Conservation (phyloP, 35 echinoderm and acorn worm species). For the Strongylocentrotus purpuratus region DNA sequence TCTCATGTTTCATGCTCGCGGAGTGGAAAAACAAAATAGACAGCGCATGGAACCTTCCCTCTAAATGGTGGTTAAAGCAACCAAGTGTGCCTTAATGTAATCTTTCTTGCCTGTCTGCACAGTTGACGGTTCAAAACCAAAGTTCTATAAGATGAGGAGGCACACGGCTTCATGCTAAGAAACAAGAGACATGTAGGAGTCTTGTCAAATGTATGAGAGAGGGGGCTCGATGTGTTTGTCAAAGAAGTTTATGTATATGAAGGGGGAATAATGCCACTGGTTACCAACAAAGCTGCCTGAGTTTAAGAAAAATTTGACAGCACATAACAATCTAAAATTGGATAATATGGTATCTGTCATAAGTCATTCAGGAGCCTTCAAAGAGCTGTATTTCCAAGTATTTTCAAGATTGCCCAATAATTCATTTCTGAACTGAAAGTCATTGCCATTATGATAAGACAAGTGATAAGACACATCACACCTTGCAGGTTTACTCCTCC, state of each 20-base stretch:
- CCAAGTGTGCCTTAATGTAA: constrained; percentile 14
- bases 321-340: no score
- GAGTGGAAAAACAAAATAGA: constrained; percentile 26
- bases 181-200: background rate
- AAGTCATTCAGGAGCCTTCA: no score
- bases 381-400: no score
- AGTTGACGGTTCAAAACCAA: background rate
- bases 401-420: no score
- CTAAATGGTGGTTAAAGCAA: constrained; percentile 23
- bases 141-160: background rate
- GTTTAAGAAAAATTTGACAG: background rate
- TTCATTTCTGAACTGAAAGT: no score
- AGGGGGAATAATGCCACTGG: background rate
- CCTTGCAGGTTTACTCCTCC: no score
- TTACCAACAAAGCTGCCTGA: background rate
- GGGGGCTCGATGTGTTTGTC: background rate
- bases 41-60: background rate
- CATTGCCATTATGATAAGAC: no score
- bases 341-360: no score
- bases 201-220: background rate
- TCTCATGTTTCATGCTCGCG: background rate
- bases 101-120: constrained; percentile 30
- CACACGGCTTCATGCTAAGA: background rate
- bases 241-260: background rate
- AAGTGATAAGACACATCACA: no score